Conservation (phyloP, 2,888 invertebrate genomes). For the Diloba caeruleocephala region DNA sequence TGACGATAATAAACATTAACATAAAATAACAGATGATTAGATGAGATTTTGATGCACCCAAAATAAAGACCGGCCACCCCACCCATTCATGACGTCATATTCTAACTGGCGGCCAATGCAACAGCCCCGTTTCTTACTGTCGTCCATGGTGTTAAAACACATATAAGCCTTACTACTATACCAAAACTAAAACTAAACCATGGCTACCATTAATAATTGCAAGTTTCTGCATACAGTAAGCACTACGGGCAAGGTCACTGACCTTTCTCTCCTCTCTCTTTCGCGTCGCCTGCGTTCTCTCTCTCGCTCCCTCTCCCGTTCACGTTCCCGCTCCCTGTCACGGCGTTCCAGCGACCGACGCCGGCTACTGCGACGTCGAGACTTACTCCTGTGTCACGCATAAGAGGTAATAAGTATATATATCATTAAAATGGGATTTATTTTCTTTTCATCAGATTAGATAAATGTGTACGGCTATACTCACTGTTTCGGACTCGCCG, state of each 20-base stretch:
- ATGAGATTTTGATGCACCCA: too few species aligned
- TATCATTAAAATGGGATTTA: background rate
- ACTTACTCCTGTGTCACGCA: constrained; percentile 73
- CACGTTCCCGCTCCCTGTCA: constrained; percentile 79
- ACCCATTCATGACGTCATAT: too few species aligned
- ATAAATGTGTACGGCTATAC: constrained; percentile 19
- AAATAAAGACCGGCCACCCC: too few species aligned
- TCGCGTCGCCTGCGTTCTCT: constrained; percentile 73
- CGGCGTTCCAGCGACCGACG: constrained; percentile 84
- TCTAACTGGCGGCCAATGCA: too few species aligned
- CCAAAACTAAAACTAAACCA: too few species aligned
- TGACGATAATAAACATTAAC: too few species aligned
- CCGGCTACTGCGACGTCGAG: constrained; percentile 81
- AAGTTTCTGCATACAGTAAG: too few species aligned
- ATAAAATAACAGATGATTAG: too few species aligned
- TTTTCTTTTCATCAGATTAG: constrained; percentile 1
- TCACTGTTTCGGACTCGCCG: constrained; percentile 47
- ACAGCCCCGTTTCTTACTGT: too few species aligned
- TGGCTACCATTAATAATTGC: too few species aligned
- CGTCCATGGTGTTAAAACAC: too few species aligned
- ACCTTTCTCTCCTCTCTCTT: constrained; percentile 81
- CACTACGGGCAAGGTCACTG: constrained; percentile 14
- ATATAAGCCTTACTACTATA: too few species aligned
- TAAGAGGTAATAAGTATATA: constrained; percentile 14
- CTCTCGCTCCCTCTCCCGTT: constrained; percentile 75